Conservation (phyloP, 2,113 vertebrate genomes). For the Sterna hirundo region DNA sequence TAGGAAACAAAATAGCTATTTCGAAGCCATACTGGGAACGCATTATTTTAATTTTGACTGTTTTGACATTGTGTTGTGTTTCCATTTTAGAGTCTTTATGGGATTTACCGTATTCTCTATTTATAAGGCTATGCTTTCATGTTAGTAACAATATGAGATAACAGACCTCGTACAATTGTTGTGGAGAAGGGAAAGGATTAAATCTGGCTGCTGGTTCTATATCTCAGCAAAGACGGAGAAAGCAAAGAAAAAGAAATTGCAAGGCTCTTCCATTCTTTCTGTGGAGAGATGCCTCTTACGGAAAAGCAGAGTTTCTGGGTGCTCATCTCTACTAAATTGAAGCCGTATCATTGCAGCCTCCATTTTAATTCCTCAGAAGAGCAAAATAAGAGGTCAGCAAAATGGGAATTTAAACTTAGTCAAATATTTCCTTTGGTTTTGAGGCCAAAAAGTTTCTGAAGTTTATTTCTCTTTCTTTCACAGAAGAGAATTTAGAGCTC, state of each 20-base stretch:
- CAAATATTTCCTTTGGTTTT: conserved; percentile 51
- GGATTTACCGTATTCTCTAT: not conserved
- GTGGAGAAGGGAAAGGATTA: not conserved
- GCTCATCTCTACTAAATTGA: conserved; percentile 28
- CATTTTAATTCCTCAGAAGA: not conserved
- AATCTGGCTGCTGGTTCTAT: not conserved
- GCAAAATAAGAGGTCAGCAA: conserved; percentile 9
- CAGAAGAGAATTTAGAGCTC: conserved; percentile 56
- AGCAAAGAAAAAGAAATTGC: not conserved
- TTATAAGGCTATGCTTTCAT: not conserved
- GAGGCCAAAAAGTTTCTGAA: conserved; percentile 38
- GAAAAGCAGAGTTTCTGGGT: not conserved
- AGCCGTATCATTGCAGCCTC: not conserved
- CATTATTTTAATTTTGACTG: conserved; percentile 19
- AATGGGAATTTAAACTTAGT: conserved; percentile 53
- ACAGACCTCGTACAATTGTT: not conserved
- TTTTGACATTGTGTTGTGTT: not conserved
- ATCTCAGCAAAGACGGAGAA: not conserved
- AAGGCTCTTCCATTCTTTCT: not conserved
- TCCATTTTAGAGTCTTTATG: not conserved
- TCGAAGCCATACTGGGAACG: not conserved
- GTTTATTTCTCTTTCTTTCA: conserved; percentile 67
- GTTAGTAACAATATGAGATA: not conserved
- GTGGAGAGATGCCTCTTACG: not conserved
- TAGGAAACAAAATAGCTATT: not conserved